A percentile compares a stretch with the other conserved stretches of the same genome.
Evolutionary conservation across 2,888 invertebrate species (phyloP).

Genomic region (Ormia ochracea): DNA sequence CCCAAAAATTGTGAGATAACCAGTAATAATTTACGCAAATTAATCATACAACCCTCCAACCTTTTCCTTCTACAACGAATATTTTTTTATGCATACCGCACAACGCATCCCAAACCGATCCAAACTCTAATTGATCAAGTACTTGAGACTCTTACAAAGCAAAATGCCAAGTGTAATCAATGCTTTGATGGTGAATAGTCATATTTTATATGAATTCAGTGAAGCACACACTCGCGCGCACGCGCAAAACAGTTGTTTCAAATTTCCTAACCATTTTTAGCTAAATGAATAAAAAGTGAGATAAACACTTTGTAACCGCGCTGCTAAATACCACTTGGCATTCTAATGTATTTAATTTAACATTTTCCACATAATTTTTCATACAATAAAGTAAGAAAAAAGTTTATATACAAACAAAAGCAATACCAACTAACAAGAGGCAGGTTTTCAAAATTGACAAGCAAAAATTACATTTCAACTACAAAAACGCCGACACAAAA

Average conservation of each 20-base stretch:
- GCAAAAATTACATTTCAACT: conserved; percentile 57
- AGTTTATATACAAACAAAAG: neutral
- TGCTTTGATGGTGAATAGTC: neutral
- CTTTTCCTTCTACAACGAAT: too few species aligned
- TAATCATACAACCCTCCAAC: too few species aligned
- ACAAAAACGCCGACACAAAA: conserved; percentile 58
- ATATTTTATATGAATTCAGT: neutral
- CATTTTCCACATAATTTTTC: conserved; percentile 42
- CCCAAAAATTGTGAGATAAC: too few species aligned
- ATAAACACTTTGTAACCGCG: conserved; percentile 34
- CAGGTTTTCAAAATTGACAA: conserved; percentile 56
- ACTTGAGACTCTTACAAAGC: conserved; percentile 23
- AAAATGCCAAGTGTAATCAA: conserved; percentile 38
- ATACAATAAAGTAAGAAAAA: neutral
- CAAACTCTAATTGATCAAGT: conserved; percentile 29
- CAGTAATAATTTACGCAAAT: too few species aligned
- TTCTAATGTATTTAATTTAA: conserved; percentile 55
- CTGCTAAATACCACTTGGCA: conserved; percentile 53
- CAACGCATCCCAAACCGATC: too few species aligned
- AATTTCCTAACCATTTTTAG: conserved; percentile 50
- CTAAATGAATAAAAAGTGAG: conserved; percentile 30
- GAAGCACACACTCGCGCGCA: neutral
- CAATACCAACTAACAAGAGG: conserved; percentile 12
- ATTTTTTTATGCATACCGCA: too few species aligned
- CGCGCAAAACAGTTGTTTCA: conserved; percentile 25